These are phyloP conservation scores for Dastarcus helophoroides DNA, from an alignment of 2,888 invertebrate species.

Conservation along the genomic window DNA sequence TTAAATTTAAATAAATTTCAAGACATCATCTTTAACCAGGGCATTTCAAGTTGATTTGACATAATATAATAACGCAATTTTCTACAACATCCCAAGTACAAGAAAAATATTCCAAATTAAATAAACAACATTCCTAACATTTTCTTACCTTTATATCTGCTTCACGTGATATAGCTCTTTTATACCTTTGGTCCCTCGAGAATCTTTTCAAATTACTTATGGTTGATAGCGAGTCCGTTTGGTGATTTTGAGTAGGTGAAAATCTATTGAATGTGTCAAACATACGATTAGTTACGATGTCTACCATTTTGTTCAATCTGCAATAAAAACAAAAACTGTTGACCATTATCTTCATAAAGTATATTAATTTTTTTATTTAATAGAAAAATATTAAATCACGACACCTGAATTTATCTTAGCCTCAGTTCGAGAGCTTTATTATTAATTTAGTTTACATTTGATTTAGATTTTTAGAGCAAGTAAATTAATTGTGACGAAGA, in stretches of 20 bases:
- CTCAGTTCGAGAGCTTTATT: background rate
- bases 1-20: no score
- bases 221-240: conserved; percentile 30
- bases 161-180: conserved; percentile 24
- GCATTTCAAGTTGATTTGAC: no score
- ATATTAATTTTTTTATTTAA: background rate
- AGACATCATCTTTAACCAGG: background rate
- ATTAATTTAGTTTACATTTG: no score
- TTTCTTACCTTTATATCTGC: conserved; percentile 29
- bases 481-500: no score
- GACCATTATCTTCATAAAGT: background rate
- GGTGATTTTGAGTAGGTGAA: conserved; percentile 30
- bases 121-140: no score
- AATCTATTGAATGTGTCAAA: conserved; percentile 43
- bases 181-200: conserved; percentile 26
- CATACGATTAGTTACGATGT: conserved; percentile 42
- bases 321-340: conserved; percentile 19
- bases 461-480: no score
- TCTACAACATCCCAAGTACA: no score
- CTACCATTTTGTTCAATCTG: conserved; percentile 47
- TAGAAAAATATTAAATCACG: no score
- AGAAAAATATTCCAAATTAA: no score
- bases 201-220: conserved; percentile 29
- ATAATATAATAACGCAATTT: no score
- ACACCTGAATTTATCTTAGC: background rate